Conservation (phyloP, 2,888 invertebrate species). For the Meta bourneti region DNA sequence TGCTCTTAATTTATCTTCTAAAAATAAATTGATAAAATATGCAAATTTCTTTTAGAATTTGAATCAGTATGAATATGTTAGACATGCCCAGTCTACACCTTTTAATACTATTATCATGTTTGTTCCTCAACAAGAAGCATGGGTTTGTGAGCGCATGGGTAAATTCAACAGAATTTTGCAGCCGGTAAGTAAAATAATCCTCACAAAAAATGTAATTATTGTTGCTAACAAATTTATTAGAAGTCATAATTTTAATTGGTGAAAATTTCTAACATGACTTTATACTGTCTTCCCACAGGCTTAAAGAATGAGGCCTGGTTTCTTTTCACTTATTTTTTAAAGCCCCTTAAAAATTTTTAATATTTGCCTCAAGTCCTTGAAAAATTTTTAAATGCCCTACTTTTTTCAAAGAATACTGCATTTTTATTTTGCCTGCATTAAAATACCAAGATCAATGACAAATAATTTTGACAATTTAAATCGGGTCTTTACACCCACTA, state of each 20-base stretch:
- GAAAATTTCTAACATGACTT: not conserved
- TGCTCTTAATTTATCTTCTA: too few species aligned
- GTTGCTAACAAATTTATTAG: not conserved
- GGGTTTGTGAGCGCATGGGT: conserved; percentile 99
- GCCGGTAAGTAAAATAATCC: conserved; percentile 83
- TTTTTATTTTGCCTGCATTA: too few species aligned
- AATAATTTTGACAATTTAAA: too few species aligned
- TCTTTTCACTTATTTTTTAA: not conserved
- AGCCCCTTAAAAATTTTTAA: too few species aligned
- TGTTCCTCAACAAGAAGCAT: conserved; percentile 98
- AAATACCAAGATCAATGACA: too few species aligned
- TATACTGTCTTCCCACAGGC: too few species aligned
- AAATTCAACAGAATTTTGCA: conserved; percentile 95
- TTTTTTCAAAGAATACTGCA: too few species aligned
- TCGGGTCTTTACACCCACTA: too few species aligned
- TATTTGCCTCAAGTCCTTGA: too few species aligned
- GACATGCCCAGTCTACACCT: conserved; percentile 82
- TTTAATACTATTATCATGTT: conserved; percentile 96
- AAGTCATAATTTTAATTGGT: not conserved
- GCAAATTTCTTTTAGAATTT: conserved; percentile 31
- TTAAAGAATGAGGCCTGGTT: not conserved
- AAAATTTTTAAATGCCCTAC: too few species aligned
- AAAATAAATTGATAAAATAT: too few species aligned
- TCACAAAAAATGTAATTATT: not conserved
- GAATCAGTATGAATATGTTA: conserved; percentile 30